Evolutionary conservation across 2,797 vertebrate species (phyloP), one percentile per base, ranked within the genome.

Genomic region (Periparus ater): DNA sequence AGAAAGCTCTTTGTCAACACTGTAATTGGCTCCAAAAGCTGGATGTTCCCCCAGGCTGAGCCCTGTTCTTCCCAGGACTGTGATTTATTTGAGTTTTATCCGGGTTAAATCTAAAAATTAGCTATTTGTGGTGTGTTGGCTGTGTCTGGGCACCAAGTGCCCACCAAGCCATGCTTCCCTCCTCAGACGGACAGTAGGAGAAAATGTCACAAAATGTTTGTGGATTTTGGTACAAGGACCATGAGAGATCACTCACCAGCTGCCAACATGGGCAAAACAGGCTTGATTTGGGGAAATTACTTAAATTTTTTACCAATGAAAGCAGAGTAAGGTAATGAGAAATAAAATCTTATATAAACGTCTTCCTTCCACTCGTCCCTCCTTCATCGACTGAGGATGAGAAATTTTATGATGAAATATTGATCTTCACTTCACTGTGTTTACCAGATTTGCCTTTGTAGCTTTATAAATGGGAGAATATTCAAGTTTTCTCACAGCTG

Each of bases 121-220:
- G 4, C 4, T 70, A 10, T 66, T 23, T 75, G 3, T 76, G 51
- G 4, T 36, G 20, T 10, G 19, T 20, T 75, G 34, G 32, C 13
- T 6, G 22, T 15, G 13, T 16, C 45, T 67, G 27, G 38, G 18
- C 32, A 38, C 22, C 51, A 17, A n/a, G 21, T 23, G 10, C 38
- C 45, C 18, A 17, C 8, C 8, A 79, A 44, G 42, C 14, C 7
- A 13, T 0, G 0, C 12, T 55, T 20, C 26, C 22, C 34, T 63
- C 18, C 29, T 75, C 45, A 53, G 50, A 17, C 32, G 22, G 30
- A 42, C 21, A 40, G 7, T 4, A 26, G 5, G 26, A 29, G 30
- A 26, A 76, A 48, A 71, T 7, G 7, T 5, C 47, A 36, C 10
- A 21, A 36, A 58, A 36, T 5, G 3, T 2, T 54, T 7, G 40